Evolutionary conservation across 64 coral and sea anemone species (phyloP).

Genomic region (Montipora efflorescens): DNA sequence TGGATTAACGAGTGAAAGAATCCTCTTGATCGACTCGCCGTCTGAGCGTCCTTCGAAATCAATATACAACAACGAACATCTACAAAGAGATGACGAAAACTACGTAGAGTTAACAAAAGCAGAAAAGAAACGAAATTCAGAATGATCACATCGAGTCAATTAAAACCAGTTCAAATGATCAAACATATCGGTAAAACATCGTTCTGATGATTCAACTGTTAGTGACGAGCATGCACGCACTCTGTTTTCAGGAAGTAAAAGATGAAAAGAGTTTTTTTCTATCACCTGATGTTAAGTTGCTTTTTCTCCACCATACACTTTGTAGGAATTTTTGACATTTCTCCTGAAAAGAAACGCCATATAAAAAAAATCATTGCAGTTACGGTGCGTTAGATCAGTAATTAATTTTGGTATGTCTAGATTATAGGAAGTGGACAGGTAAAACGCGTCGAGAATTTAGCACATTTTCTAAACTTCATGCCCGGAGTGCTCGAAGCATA

Average conservation of each 20-base stretch:
- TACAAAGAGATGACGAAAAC: conserved; percentile 2
- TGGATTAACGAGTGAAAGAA: conserved; percentile 96
- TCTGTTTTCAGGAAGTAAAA: not conserved
- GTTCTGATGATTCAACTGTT: not conserved
- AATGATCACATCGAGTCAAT: no score
- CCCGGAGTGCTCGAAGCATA: no score
- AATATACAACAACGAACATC: conserved; percentile 90
- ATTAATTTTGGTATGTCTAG: no score
- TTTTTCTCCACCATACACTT: conserved; percentile 86
- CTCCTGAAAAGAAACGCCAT: conserved; percentile 31
- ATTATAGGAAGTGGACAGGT: no score
- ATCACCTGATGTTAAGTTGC: conserved; percentile 86
- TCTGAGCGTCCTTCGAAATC: conserved; percentile 98
- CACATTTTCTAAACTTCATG: no score
- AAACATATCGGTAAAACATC: no score
- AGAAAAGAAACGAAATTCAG: no score
- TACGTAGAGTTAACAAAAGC: no score
- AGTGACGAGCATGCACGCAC: not conserved
- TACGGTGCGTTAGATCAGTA: no score
- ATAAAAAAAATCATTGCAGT: not conserved
- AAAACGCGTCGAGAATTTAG: no score
- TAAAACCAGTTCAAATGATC: no score
- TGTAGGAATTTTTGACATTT: conserved; percentile 90
- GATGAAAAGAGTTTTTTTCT: not conserved
- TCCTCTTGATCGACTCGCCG: conserved; percentile 98